phyloP scores from a whole-genome alignment of 2,113 vertebrate genomes.

The Thamnaconus septentrionalis region DNA sequence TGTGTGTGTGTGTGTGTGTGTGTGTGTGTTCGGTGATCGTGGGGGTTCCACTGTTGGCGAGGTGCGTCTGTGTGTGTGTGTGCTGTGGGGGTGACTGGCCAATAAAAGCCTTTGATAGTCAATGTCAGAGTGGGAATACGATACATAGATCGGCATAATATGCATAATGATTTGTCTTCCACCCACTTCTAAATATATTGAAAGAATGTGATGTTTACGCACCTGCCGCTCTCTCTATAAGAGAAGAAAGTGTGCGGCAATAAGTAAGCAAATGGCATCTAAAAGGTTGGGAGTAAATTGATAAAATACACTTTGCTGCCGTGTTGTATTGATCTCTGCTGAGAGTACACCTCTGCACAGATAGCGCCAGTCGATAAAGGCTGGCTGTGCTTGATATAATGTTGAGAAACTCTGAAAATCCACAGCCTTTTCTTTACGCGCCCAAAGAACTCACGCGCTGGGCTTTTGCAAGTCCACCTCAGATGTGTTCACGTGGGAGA shows the following conservation, averaged over 20 bases:
- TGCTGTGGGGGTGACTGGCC: background rate
- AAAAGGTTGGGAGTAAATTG: constrained; percentile 20
- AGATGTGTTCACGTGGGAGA: too few species aligned
- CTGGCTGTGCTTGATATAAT: constrained; percentile 22
- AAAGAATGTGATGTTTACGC: constrained; percentile 3
- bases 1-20: too few species aligned
- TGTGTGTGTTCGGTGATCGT: constrained; percentile 40
- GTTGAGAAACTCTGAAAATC: constrained; percentile 14
- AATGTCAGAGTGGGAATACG: too few species aligned
- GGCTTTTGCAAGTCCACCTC: too few species aligned
- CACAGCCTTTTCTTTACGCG: background rate
- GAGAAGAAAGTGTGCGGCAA: background rate
- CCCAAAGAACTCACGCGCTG: too few species aligned
- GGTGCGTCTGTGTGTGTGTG: constrained; percentile 1
- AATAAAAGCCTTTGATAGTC: too few species aligned
- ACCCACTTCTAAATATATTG: background rate
- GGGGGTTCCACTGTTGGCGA: constrained; percentile 31
- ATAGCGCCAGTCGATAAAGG: constrained; percentile 14
- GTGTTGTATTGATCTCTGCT: constrained; percentile 39
- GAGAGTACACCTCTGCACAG: constrained; percentile 28
- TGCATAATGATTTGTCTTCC: background rate
- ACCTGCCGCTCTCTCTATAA: constrained; percentile 7
- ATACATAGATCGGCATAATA: background rate
- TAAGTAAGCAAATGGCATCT: constrained; percentile 23
- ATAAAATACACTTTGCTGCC: constrained; percentile 27